Evolutionary conservation across 1,140 invertebrate species (phyloP).

Genomic region (Drosophila subpulchrella): DNA sequence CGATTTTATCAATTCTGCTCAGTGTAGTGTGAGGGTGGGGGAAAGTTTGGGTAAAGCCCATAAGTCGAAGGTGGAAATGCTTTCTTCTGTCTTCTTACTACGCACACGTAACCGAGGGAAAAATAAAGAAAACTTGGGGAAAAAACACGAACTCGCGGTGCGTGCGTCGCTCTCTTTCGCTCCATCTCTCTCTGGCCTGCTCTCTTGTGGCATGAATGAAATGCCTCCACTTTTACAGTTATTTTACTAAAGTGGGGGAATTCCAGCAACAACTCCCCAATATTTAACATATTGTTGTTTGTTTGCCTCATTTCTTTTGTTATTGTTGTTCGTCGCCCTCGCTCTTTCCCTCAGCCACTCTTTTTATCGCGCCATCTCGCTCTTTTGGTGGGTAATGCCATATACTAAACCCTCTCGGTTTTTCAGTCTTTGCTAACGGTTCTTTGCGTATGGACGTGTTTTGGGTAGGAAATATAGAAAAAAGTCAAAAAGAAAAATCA

Average conservation of each 20-base stretch:
- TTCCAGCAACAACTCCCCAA: constrained; percentile 54
- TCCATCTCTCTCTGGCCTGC: background rate
- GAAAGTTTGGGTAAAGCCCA: constrained; percentile 15
- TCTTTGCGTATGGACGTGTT: constrained; percentile 84
- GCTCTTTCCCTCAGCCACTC: background rate
- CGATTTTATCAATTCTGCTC: background rate
- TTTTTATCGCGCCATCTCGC: background rate
- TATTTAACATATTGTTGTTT: constrained; percentile 69
- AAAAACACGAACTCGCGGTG: constrained; percentile 46
- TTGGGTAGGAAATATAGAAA: constrained; percentile 20
- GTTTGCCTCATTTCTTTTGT: constrained; percentile 33
- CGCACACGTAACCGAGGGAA: constrained; percentile 61
- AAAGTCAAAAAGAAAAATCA: constrained; percentile 20
- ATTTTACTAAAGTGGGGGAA: constrained; percentile 52
- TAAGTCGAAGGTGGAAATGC: constrained; percentile 60
- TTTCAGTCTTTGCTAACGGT: constrained; percentile 80
- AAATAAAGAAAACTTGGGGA: constrained; percentile 19
- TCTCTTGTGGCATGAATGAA: constrained; percentile 65
- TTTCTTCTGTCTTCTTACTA: constrained; percentile 52
- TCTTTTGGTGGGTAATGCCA: constrained; percentile 11
- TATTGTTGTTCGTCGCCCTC: constrained; percentile 36
- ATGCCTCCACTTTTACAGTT: constrained; percentile 82
- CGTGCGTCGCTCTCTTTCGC: constrained; percentile 64
- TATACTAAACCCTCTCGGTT: constrained; percentile 31
- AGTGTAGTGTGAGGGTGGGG: constrained; percentile 7